Percentiles rank a stretch among this genome's conserved stretches.
Evolutionary conservation across 2,113 vertebrate genomes (phyloP).

Genomic region (Pogona vitticeps): DNA sequence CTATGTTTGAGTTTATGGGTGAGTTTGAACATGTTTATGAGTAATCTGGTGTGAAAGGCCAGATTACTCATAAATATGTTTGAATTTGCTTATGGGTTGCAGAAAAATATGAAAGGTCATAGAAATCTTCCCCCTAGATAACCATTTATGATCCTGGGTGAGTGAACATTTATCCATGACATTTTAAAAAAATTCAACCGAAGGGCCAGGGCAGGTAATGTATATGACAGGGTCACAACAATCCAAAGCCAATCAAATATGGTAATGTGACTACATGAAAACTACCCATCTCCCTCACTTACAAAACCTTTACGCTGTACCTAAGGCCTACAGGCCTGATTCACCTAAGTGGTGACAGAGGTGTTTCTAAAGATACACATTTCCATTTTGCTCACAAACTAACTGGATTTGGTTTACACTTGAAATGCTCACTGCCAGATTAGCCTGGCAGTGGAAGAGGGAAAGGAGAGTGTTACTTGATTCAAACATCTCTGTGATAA

Average conservation of each 20-base stretch:
- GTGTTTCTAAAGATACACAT: background rate
- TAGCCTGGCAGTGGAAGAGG: background rate
- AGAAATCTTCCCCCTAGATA: no score
- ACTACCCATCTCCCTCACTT: background rate
- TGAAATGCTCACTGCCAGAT: background rate
- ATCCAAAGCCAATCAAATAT: background rate
- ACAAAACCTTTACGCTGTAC: background rate
- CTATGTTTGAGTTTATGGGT: no score
- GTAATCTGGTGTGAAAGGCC: no score
- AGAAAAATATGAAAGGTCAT: no score
- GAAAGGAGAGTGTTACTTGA: background rate
- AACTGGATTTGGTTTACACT: background rate
- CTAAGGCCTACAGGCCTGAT: background rate
- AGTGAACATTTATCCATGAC: no score
- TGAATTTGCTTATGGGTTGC: no score
- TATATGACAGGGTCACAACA: background rate
- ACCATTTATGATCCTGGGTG: no score
- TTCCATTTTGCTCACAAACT: background rate
- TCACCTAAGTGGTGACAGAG: background rate
- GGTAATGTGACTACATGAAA: background rate
- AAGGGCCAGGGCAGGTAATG: background rate
- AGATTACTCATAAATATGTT: no score
- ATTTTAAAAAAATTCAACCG: no score
- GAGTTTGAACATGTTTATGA: no score
- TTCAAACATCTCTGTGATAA: background rate